phyloP scores from a whole-genome alignment of 1,140 invertebrate species.

The Atta texana region DNA sequence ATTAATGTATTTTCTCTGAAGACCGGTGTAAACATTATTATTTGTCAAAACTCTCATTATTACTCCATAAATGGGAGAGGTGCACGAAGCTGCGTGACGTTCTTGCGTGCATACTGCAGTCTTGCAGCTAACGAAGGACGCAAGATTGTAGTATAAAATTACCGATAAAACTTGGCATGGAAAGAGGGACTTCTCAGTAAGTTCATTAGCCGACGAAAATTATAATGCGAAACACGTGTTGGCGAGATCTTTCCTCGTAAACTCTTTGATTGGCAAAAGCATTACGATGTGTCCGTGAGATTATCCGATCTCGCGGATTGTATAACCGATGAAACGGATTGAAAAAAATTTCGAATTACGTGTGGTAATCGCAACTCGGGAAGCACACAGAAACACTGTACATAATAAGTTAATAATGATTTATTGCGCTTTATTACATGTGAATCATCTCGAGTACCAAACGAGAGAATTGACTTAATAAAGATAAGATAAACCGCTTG shows the following conservation, averaged over 20 bases:
- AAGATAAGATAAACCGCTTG: constrained; percentile 52
- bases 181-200: neutral
- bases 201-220: neutral
- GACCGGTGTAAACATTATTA: neutral
- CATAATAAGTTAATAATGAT: constrained; percentile 34
- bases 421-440: constrained; percentile 42
- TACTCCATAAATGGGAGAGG: neutral
- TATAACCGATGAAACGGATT: neutral
- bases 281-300: neutral
- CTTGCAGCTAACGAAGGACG: constrained; percentile 4
- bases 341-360: neutral
- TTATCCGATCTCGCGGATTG: neutral
- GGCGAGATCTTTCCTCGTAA: neutral
- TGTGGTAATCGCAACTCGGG: constrained; percentile 9
- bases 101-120: neutral
- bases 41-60: neutral
- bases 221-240: neutral
- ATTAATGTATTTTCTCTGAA: neutral
- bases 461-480: constrained; percentile 47
- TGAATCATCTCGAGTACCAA: constrained; percentile 12
- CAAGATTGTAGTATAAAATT: constrained; percentile 2
- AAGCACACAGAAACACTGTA: neutral
- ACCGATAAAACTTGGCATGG: neutral
- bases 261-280: neutral
- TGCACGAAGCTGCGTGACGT: neutral